Percentiles rank a stretch among this genome's conserved stretches.
phyloP scores from a whole-genome alignment of 2,113 vertebrate genomes.

The Corvus cornix region DNA sequence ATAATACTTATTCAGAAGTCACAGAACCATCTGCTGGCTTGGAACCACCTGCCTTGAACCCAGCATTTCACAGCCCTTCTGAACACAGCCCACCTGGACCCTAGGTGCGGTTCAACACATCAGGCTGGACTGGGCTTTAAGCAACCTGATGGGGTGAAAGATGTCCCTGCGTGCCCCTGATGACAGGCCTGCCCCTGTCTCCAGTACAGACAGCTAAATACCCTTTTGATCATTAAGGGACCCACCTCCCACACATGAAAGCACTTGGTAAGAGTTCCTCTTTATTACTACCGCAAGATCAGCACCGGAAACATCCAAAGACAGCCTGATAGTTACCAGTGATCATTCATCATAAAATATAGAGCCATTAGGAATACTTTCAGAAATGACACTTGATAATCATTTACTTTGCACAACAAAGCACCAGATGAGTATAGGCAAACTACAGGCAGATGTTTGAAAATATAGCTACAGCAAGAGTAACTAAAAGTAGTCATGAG shows the following conservation, averaged over 20 bases:
- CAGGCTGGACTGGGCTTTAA: fast-evolving
- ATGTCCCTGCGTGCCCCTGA: neutral
- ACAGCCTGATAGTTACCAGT: neutral
- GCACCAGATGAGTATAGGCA: neutral
- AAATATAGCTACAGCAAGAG: neutral
- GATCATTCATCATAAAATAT: neutral
- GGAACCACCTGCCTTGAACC: neutral
- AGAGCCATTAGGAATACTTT: neutral
- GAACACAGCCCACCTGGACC: neutral
- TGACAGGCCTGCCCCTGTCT: neutral
- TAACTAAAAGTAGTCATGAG: neutral
- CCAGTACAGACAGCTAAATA: neutral
- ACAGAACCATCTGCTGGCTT: neutral
- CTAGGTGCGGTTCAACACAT: neutral
- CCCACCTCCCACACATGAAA: neutral
- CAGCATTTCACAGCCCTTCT: neutral
- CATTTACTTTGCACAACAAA: neutral
- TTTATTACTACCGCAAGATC: neutral
- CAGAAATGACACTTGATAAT: neutral
- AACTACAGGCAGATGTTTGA: neutral
- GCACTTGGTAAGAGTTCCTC: neutral
- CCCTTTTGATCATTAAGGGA: neutral
- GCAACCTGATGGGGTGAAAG: neutral
- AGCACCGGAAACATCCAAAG: neutral
- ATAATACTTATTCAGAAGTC: neutral